Conservation (phyloP, 2,797 vertebrate species). For the Gallinago stenura region DNA sequence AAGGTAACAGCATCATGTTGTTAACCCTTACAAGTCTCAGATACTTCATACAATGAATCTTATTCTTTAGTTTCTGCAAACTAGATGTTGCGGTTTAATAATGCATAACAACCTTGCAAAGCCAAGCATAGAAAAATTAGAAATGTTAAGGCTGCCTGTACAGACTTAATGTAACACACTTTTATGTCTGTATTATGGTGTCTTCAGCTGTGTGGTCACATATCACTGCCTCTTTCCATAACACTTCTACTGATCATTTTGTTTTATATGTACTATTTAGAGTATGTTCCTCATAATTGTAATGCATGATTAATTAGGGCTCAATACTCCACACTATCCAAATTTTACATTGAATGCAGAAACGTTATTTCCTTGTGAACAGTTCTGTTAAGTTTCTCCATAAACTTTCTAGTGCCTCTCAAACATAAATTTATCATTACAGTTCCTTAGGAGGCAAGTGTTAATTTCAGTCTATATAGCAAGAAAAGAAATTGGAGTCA, state of each 20-base stretch:
- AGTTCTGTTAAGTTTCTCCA: neutral
- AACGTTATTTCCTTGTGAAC: neutral
- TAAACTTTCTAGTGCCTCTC: neutral
- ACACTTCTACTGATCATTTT: neutral
- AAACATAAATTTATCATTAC: neutral
- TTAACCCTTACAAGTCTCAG: neutral
- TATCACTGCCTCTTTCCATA: slow-evolving; percentile 25
- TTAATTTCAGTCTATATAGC: neutral
- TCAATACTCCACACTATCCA: fast-evolving
- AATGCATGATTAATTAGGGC: neutral
- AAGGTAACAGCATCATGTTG: neutral
- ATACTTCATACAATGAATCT: neutral
- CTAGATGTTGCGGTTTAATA: neutral
- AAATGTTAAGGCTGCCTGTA: neutral
- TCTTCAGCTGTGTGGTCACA: neutral
- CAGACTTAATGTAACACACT: neutral
- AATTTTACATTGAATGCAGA: neutral
- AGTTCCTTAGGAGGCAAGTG: neutral
- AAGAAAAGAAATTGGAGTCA: neutral
- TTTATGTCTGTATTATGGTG: neutral
- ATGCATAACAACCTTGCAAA: neutral
- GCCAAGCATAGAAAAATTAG: neutral
- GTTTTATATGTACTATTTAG: neutral
- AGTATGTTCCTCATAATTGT: neutral
- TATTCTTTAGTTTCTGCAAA: neutral